These are phyloP conservation scores for Etheostoma perlongum DNA, from an alignment of 2,797 vertebrate genomes.

Conservation along the genomic window DNA sequence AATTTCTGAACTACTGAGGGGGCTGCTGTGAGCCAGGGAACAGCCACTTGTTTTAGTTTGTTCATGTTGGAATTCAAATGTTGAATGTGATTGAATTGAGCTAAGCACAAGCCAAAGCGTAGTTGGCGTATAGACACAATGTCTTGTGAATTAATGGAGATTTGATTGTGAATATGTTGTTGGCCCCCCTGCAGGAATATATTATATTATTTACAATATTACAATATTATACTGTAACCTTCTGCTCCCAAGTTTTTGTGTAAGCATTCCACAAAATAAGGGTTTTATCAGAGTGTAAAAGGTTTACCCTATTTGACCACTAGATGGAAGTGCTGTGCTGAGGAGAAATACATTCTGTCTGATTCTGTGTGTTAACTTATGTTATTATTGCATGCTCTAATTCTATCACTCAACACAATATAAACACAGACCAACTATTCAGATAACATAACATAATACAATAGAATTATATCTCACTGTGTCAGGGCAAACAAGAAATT, in stretches of 20 bases:
- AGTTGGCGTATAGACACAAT: neutral
- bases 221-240: neutral
- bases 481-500: neutral
- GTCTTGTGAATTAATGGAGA: conserved; percentile 9
- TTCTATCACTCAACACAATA: neutral
- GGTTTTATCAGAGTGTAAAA: neutral
- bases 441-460: neutral
- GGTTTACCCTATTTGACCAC: conserved; percentile 65
- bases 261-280: neutral
- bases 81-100: conserved; percentile 35
- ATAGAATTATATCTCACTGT: neutral
- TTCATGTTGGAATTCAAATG: conserved; percentile 27
- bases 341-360: neutral
- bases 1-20: conserved; percentile 19
- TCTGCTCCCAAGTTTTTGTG: conserved; percentile 3
- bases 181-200: conserved; percentile 1
- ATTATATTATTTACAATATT: no score
- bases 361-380: neutral
- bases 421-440: conserved; percentile 3
- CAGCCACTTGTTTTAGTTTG: conserved; percentile 36
- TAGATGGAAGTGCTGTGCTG: conserved; percentile 73
- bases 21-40: conserved; percentile 19
- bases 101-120: conserved; percentile 20
- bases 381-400: neutral
- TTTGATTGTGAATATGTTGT: conserved; percentile 22